Conservation (phyloP, 2,888 invertebrate species). For the Agonopterix subpropinquella region DNA sequence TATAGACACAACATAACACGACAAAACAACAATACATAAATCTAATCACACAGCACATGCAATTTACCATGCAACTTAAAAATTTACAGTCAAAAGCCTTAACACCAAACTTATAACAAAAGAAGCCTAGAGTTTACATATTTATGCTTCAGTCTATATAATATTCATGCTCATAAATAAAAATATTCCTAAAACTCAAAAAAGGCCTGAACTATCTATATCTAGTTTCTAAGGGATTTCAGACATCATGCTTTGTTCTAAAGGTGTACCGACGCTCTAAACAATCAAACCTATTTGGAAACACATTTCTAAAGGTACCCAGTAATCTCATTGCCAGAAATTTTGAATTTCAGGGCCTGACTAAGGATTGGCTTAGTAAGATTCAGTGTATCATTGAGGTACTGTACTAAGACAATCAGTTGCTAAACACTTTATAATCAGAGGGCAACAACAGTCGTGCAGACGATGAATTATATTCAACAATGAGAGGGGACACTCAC, state of each 20-base stretch:
- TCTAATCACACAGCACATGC: background rate
- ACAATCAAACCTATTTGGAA: constrained; percentile 52
- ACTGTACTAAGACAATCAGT: background rate
- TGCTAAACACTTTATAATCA: constrained; percentile 9
- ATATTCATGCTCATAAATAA: background rate
- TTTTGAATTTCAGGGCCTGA: constrained; percentile 11
- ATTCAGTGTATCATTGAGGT: constrained; percentile 13
- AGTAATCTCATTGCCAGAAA: constrained; percentile 59
- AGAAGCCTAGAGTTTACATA: too few species aligned
- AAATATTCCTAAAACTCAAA: background rate
- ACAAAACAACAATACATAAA: too few species aligned
- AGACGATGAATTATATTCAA: constrained; percentile 11
- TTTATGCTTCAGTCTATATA: background rate
- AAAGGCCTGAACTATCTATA: background rate
- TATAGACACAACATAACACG: too few species aligned
- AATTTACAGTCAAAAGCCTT: too few species aligned
- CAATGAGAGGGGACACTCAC: background rate
- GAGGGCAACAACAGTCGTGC: constrained; percentile 41
- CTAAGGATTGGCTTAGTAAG: too few species aligned
- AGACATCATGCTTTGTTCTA: constrained; percentile 27
- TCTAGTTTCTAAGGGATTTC: constrained; percentile 12
- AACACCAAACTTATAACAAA: too few species aligned
- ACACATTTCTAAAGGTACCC: constrained; percentile 47
- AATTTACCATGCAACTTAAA: background rate
- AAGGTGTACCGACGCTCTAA: constrained; percentile 13